Evolutionary conservation across 2,888 invertebrate species (phyloP), one percentile per base, ranked within the genome.

Genomic region (Chironomus tentans): DNA sequence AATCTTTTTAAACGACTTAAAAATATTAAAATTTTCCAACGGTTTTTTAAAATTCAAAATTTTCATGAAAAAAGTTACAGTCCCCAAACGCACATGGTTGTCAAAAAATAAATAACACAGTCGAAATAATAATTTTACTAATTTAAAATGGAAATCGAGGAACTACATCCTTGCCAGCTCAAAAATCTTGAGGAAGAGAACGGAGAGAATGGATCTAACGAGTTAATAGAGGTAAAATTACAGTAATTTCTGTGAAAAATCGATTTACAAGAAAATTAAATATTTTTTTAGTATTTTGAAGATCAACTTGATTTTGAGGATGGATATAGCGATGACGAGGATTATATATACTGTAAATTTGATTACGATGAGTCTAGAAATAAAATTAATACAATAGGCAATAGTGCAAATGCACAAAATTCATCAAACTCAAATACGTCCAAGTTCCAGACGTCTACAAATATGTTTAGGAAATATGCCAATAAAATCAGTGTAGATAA

Each of bases 401-500:
- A 77, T 15, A 78, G 79, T 77, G 78, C 78, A 12, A 90, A 90
- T 80, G 80, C 84, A 2, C 90, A 90, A 82, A 82, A 82, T 15
- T 15, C 56, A 15, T 7, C 56, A 61, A 82, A 82, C 15, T 86
- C 85, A 71, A 91, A 90, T 83, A 80, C 91, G 6, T 87, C 84
- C 70, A 87, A 86, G 77, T 94, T 87, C 80, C 95, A 95, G 82
- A 94, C 95, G 0, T 87, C 87, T 46, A 93, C 94, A 77, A 95
- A 95, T 80, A 81, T 94, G 0, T 89, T 93, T 77, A 89, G 90
- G 78, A 92, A 91, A 80, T 95, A 89, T 81, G 85, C 90, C 0
- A 88, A 92, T 78, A 94, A 91, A 84, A 93, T 96, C 28, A 94
- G 93, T 84, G 88, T 95, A 0, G 93, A 94, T 77, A 90, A 89